These are phyloP conservation scores for Candoia aspera DNA, from an alignment of 2,113 vertebrate genomes.

Conservation along the genomic window DNA sequence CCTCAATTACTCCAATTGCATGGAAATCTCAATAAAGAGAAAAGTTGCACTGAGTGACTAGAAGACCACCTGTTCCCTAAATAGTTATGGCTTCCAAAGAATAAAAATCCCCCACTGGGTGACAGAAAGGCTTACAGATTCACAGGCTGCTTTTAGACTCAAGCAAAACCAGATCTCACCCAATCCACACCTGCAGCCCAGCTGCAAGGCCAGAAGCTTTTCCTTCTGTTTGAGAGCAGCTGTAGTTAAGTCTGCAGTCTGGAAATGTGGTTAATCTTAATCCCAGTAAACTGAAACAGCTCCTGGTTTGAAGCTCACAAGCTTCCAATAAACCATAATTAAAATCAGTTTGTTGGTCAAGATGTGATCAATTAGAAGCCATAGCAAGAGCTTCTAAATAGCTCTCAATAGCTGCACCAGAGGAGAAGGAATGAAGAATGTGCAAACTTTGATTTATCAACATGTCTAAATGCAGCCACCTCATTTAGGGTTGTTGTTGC, in stretches of 20 bases:
- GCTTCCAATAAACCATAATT: not conserved
- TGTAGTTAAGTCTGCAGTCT: not conserved
- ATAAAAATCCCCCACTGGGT: not conserved
- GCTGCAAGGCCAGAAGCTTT: not conserved
- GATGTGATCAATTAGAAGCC: not conserved
- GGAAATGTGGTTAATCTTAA: not conserved
- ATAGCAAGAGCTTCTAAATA: not conserved
- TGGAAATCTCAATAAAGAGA: not conserved
- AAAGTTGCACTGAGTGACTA: not conserved
- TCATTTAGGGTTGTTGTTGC: not conserved
- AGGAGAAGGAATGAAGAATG: not conserved
- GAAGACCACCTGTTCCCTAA: not conserved
- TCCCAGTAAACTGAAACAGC: not conserved
- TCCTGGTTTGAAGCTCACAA: not conserved
- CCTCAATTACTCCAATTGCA: not conserved
- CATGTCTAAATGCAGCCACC: not conserved
- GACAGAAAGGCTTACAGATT: not conserved
- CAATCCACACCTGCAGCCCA: not conserved
- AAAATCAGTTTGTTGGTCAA: not conserved
- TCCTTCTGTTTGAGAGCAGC: not conserved
- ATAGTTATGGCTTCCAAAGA: not conserved
- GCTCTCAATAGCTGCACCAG: not conserved
- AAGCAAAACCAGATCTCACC: not conserved
- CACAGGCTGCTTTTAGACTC: not conserved
- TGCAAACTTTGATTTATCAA: not conserved